These are phyloP conservation scores for Cranoglanis bouderius DNA, from an alignment of 2,113 vertebrate species.

Conservation along the genomic window DNA sequence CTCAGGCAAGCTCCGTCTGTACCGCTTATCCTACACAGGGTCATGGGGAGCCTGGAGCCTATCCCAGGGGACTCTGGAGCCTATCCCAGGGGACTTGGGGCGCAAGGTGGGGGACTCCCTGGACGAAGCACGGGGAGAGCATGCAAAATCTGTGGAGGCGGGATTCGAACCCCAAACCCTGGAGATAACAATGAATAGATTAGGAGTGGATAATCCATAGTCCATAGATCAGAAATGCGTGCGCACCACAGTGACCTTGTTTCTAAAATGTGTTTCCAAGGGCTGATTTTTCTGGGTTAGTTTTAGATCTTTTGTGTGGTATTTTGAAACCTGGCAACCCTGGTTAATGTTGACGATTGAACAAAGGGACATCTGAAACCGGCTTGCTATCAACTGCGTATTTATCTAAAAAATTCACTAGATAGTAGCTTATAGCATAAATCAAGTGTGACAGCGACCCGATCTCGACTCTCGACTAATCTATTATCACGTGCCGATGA, in stretches of 20 bases:
- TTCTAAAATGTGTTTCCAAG: not conserved
- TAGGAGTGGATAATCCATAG: not conserved
- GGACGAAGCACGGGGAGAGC: too few species aligned
- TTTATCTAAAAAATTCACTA: not conserved
- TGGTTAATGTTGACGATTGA: too few species aligned
- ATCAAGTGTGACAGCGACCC: not conserved
- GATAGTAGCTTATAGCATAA: not conserved
- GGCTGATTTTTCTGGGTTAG: not conserved
- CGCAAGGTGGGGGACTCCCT: too few species aligned
- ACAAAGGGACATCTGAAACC: not conserved
- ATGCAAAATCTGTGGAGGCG: too few species aligned
- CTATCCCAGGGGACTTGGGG: too few species aligned
- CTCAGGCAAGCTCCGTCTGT: too few species aligned
- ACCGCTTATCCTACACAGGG: too few species aligned
- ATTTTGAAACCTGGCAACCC: not conserved
- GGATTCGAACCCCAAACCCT: too few species aligned
- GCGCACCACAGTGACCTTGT: not conserved
- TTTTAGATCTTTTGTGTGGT: not conserved
- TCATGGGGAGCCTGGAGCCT: too few species aligned
- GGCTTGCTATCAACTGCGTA: not conserved
- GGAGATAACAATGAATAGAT: not conserved
- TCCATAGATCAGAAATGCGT: slow-evolving; percentile 2
- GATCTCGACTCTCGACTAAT: not conserved
- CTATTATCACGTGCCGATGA: not conserved
- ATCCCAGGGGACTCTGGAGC: too few species aligned